phyloP scores from a whole-genome alignment of 2,797 vertebrate species.

The Pteronotus mesoamericanus region DNA sequence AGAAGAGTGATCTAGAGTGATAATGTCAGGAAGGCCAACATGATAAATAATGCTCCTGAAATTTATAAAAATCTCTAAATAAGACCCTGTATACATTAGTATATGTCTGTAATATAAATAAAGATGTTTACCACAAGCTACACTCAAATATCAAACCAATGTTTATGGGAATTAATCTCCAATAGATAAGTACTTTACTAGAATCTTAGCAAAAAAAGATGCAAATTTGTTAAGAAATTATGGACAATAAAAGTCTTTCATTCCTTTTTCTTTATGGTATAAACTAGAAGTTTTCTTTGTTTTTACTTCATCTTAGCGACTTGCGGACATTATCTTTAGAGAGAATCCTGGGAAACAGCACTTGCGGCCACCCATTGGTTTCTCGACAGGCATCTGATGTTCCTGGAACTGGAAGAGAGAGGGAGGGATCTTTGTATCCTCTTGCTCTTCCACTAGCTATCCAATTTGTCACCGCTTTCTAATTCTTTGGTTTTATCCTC shows the following conservation, averaged over 20 bases:
- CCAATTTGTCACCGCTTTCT: neutral
- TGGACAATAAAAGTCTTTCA: too few species aligned
- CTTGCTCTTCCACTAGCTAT: neutral
- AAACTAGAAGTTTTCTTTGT: neutral
- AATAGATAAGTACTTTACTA: conserved; percentile 34
- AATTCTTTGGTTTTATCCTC: neutral
- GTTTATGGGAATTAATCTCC: conserved; percentile 45
- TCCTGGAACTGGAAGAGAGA: neutral
- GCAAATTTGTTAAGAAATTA: neutral
- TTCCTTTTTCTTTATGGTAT: neutral
- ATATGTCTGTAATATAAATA: conserved; percentile 39
- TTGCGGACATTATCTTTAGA: neutral
- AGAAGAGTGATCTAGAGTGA: conserved; percentile 52
- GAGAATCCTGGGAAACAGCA: neutral
- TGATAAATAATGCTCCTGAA: conserved; percentile 52
- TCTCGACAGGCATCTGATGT: neutral
- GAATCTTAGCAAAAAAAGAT: neutral
- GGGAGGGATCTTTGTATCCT: neutral
- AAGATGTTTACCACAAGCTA: neutral
- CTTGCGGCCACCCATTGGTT: neutral
- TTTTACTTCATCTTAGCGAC: neutral
- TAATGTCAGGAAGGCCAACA: conserved; percentile 53
- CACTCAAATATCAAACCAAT: conserved; percentile 2
- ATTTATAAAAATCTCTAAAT: conserved; percentile 63
- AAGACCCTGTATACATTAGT: conserved; percentile 44